These are phyloP conservation scores for Elephantulus edwardii DNA, from an alignment of 2,113 vertebrate genomes.

Conservation along the genomic window DNA sequence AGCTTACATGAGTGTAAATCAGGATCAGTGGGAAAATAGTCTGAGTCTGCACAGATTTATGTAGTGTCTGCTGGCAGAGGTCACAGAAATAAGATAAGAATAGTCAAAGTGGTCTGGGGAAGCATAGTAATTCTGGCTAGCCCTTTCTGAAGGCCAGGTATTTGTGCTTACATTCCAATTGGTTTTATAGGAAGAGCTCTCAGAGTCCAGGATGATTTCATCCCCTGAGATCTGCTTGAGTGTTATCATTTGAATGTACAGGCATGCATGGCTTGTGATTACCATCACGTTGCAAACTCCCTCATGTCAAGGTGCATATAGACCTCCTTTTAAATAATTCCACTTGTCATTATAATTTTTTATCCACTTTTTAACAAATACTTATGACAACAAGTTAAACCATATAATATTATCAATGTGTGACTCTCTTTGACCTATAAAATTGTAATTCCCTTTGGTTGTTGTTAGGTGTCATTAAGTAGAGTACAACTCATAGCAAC, in stretches of 20 bases:
- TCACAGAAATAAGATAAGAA: background rate
- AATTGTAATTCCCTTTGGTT: background rate
- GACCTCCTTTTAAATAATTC: background rate
- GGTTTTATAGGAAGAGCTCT: background rate
- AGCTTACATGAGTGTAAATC: background rate
- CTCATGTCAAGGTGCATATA: background rate
- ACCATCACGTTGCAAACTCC: background rate
- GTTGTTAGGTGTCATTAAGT: too few relatives aligned
- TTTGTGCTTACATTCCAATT: background rate
- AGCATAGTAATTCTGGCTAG: rapidly evolving
- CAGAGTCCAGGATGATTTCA: background rate
- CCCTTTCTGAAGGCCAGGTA: background rate
- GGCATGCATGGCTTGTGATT: background rate
- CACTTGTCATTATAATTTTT: background rate
- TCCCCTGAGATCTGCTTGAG: background rate
- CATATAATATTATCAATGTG: background rate
- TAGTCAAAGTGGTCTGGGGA: too few relatives aligned
- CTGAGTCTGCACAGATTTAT: background rate
- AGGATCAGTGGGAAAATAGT: background rate
- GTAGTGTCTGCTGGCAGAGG: background rate
- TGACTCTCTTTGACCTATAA: background rate
- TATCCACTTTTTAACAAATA: background rate
- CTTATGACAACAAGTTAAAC: background rate
- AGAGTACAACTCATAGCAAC: too few relatives aligned
- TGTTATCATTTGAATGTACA: background rate